Evolutionary conservation across 2,113 vertebrate genomes (phyloP).

Genomic region (Ailurus styani): DNA sequence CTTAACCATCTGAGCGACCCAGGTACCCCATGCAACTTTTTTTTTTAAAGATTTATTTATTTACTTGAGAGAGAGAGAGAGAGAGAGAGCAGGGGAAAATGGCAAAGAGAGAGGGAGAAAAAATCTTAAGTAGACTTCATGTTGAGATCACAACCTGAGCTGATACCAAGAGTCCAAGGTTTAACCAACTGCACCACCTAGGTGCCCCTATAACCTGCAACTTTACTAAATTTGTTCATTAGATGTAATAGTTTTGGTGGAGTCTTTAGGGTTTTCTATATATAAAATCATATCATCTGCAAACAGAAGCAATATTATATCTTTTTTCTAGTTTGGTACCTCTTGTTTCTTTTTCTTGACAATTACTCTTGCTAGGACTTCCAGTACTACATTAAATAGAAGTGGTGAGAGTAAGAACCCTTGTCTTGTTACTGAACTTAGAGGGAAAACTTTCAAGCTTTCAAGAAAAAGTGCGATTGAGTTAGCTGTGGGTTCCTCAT

Average conservation of each 20-base stretch:
- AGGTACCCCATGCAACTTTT: not conserved
- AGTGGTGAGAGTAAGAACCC: not conserved
- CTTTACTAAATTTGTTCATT: not conserved
- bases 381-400: not conserved
- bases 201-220: not conserved
- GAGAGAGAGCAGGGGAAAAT: not conserved
- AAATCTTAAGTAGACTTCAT: not conserved
- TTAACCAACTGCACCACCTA: not conserved
- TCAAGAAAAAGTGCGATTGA: not conserved
- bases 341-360: not conserved
- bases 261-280: not conserved
- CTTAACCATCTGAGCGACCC: no score
- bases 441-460: not conserved
- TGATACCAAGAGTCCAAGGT: not conserved
- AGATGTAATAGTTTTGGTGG: not conserved
- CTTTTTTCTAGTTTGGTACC: not conserved
- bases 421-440: not conserved
- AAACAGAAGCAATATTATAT: not conserved
- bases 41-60: not conserved
- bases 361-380: not conserved
- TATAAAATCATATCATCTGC: not conserved
- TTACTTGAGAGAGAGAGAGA: not conserved
- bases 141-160: not conserved
- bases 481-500: not conserved
- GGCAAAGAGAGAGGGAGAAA: not conserved